Evolutionary conservation across 2,113 vertebrate species (phyloP).

Genomic region (Pelusios castaneus): DNA sequence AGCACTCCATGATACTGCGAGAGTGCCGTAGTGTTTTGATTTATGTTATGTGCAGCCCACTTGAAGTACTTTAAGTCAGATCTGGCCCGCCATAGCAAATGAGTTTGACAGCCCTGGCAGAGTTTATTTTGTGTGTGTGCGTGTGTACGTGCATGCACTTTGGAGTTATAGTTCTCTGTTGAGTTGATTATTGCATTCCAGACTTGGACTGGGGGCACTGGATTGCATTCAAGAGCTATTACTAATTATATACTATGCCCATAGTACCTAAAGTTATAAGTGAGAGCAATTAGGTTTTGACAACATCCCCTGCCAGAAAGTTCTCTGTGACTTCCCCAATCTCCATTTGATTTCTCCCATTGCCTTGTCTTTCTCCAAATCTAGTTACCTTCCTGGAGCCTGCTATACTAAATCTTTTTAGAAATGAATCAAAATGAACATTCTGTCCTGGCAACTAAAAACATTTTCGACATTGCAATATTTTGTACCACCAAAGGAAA

Average conservation of each 20-base stretch:
- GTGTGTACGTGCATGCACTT: fast-evolving
- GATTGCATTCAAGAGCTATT: neutral
- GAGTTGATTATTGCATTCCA: neutral
- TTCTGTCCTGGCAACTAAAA: constrained; percentile 22
- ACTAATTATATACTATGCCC: neutral
- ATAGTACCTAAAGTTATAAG: neutral
- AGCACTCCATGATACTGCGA: too few relatives aligned
- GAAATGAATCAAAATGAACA: neutral
- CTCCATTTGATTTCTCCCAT: neutral
- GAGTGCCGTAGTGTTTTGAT: too few relatives aligned
- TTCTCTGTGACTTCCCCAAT: neutral
- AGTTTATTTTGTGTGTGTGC: neutral
- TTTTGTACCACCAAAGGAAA: neutral
- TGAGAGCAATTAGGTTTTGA: constrained; percentile 19
- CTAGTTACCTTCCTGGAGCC: neutral
- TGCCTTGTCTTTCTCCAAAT: neutral
- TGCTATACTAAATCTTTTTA: neutral
- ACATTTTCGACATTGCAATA: neutral
- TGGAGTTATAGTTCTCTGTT: neutral
- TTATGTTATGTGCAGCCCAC: too few relatives aligned
- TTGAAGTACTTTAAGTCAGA: too few relatives aligned
- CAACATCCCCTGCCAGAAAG: neutral
- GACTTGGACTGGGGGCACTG: neutral
- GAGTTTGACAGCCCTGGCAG: too few relatives aligned
- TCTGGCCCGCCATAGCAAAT: too few relatives aligned